A percentile compares a stretch with the other conserved stretches of the same genome.
Conservation (phyloP, 1,140 invertebrate genomes). For the Bilobella aurantiaca region DNA sequence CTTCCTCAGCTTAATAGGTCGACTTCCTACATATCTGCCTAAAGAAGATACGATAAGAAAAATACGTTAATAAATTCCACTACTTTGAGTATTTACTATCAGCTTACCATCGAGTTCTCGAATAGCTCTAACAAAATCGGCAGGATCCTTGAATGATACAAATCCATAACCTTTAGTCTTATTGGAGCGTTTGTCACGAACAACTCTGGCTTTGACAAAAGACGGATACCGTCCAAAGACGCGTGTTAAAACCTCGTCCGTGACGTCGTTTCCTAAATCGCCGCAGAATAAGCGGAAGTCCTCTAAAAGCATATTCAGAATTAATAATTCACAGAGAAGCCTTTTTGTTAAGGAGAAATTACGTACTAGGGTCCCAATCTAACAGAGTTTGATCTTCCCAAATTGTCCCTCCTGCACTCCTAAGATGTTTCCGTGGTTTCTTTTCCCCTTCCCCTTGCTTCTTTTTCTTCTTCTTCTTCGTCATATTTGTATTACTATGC, state of each 20-base stretch:
- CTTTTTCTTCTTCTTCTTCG: slow-evolving; percentile 34
- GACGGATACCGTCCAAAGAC: slow-evolving; percentile 93
- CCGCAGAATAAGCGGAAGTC: slow-evolving; percentile 98
- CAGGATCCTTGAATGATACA: slow-evolving; percentile 94
- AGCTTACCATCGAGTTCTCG: slow-evolving; percentile 87
- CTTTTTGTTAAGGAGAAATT: slow-evolving; percentile 33
- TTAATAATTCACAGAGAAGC: neutral
- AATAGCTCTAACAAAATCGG: slow-evolving; percentile 96
- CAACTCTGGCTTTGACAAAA: slow-evolving; percentile 88
- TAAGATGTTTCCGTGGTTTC: slow-evolving; percentile 65
- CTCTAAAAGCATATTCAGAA: slow-evolving; percentile 52
- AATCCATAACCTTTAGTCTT: slow-evolving; percentile 99
- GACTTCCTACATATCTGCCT: slow-evolving; percentile 91
- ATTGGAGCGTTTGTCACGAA: slow-evolving; percentile 91
- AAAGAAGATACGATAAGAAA: slow-evolving; percentile 31
- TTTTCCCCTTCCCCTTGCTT: slow-evolving; percentile 50
- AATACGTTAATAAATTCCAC: slow-evolving; percentile 15
- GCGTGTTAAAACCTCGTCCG: slow-evolving; percentile 84
- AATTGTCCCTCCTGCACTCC: slow-evolving; percentile 79
- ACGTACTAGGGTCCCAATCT: slow-evolving; percentile 77
- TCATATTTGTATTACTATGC: slow-evolving; percentile 29
- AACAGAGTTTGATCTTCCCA: slow-evolving; percentile 87
- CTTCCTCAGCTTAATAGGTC: slow-evolving; percentile 95
- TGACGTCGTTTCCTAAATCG: slow-evolving; percentile 97
- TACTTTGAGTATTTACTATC: slow-evolving; percentile 4